phyloP scores from a whole-genome alignment of 2,888 invertebrate species.

The Xanthia togata region DNA sequence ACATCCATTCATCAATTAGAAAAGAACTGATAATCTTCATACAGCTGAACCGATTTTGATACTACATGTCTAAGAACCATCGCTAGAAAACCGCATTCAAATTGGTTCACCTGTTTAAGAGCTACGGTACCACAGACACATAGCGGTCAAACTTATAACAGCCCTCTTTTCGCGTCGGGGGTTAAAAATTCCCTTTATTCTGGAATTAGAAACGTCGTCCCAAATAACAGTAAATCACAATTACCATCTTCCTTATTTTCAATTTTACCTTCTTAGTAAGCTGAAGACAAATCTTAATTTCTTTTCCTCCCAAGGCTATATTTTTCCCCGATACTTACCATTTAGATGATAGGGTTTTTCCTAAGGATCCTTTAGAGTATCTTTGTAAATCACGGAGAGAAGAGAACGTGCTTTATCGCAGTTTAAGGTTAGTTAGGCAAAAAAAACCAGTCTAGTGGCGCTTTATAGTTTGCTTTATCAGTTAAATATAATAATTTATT shows the following conservation, averaged over 20 bases:
- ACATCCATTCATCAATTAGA: no score
- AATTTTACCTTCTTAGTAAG: conserved; percentile 47
- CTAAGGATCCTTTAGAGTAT: conserved; percentile 47
- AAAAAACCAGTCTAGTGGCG: conserved; percentile 22
- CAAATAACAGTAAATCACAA: conserved; percentile 54
- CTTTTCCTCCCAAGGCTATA: conserved; percentile 26
- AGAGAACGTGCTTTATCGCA: conserved; percentile 61
- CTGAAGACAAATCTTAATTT: conserved; percentile 53
- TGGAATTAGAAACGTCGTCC: conserved; percentile 42
- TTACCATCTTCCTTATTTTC: conserved; percentile 48
- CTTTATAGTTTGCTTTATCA: conserved; percentile 25
- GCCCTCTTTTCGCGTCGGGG: no score
- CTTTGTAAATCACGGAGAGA: conserved; percentile 35
- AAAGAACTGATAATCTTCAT: no score
- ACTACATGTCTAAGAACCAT: no score
- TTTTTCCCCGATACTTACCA: conserved; percentile 33
- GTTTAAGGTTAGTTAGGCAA: conserved; percentile 36
- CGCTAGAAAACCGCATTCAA: no score
- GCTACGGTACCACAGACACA: no score
- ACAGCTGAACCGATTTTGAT: no score
- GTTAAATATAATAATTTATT: no score
- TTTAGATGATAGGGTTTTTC: conserved; percentile 54
- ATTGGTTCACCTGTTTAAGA: no score
- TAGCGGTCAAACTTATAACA: no score
- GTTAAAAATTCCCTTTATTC: not conserved